Percentiles rank a stretch among this genome's conserved stretches.
These are phyloP conservation scores for Peromyscus maniculatus DNA, from an alignment of 2,113 vertebrate genomes.

Conservation along the genomic window DNA sequence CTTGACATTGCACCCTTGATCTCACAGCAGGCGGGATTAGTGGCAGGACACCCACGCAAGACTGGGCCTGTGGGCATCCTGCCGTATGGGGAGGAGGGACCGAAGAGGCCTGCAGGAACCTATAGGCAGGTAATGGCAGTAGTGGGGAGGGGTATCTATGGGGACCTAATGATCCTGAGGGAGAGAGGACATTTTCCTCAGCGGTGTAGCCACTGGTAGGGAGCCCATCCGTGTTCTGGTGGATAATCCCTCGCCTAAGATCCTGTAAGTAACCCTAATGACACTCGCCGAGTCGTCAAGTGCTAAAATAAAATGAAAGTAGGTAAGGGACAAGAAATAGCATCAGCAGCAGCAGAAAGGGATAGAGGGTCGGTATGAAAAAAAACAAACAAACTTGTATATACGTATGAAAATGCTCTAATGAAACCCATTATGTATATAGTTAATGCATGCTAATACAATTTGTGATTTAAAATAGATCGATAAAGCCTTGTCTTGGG, in stretches of 20 bases:
- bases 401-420: neutral
- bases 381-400: neutral
- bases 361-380: neutral
- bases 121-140: neutral
- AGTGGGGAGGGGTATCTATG: neutral
- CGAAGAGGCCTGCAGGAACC: neutral
- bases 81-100: neutral
- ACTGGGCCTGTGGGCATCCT: neutral
- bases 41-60: neutral
- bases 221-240: neutral
- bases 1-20: neutral
- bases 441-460: neutral
- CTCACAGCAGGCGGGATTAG: neutral
- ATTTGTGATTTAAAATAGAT: constrained; percentile 7
- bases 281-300: neutral
- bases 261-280: too few relatives aligned
- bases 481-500: neutral
- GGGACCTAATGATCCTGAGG: neutral
- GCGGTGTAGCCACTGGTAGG: neutral
- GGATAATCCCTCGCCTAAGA: neutral
- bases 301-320: neutral
- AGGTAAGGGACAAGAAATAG: neutral
- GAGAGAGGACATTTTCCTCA: neutral
- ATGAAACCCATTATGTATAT: neutral
- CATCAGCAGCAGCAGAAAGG: neutral